These are phyloP conservation scores for Pseudoatta argentina DNA, from an alignment of 1,140 invertebrate genomes.

Conservation along the genomic window DNA sequence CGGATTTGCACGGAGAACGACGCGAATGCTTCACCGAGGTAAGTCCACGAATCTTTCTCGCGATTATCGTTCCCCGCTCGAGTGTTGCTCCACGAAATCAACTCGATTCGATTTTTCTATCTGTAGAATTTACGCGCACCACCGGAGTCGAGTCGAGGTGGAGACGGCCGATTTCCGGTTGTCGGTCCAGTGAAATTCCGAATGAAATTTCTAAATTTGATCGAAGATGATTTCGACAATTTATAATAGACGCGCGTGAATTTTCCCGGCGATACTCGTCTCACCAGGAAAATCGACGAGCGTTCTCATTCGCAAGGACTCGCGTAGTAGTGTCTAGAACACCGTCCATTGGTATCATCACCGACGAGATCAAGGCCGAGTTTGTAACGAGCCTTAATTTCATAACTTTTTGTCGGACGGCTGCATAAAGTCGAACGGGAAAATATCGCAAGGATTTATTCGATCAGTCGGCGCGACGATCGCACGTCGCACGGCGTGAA, in stretches of 20 bases:
- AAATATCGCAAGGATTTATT: conserved; percentile 17
- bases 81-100: neutral
- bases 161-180: neutral
- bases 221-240: neutral
- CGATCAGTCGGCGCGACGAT: neutral
- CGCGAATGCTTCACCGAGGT: too few species aligned
- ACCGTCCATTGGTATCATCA: conserved; percentile 71
- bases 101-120: conserved; percentile 14
- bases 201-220: neutral
- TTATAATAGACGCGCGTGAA: neutral
- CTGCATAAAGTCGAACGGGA: neutral
- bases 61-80: too few species aligned
- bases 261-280: neutral
- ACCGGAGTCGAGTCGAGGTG: conserved; percentile 19
- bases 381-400: conserved; percentile 9
- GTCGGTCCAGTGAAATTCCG: neutral
- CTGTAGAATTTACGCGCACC: neutral
- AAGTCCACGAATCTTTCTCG: neutral
- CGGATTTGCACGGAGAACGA: neutral
- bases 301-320: conserved; percentile 31
- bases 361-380: conserved; percentile 69
- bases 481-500: neutral
- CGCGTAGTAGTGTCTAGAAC: conserved; percentile 68
- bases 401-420: neutral
- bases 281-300: conserved; percentile 27